Evolutionary conservation across 2,113 vertebrate species (phyloP).

Genomic region (Cyprinodon variegatus): DNA sequence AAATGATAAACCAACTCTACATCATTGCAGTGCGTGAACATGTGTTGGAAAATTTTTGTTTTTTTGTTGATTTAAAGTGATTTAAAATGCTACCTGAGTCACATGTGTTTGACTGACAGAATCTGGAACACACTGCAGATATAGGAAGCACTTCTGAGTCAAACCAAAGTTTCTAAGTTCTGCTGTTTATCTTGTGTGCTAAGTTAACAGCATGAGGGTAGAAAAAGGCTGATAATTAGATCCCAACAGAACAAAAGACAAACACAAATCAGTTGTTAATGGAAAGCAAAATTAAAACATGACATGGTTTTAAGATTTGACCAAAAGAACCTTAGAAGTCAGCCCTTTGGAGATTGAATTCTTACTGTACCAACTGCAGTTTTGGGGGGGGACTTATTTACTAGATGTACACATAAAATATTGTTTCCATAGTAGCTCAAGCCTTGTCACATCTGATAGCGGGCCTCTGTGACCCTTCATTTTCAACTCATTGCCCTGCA

Average conservation of each 20-base stretch:
- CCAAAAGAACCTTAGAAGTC: no score
- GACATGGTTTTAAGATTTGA: no score
- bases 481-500: neutral
- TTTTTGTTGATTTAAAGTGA: constrained; percentile 67
- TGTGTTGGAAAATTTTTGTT: constrained; percentile 48
- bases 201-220: constrained; percentile 57
- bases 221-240: constrained; percentile 28
- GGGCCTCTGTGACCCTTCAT: neutral
- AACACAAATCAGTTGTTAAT: neutral
- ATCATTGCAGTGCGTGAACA: constrained; percentile 23
- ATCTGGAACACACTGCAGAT: constrained; percentile 52
- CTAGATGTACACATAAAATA: neutral
- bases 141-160: constrained; percentile 56
- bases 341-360: neutral
- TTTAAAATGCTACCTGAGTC: constrained; percentile 1
- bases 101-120: constrained; percentile 49
- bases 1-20: constrained; percentile 61
- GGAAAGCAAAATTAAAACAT: no score
- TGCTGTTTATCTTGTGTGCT: constrained; percentile 53
- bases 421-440: neutral
- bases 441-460: neutral
- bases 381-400: no score
- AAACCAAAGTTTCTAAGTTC: constrained; percentile 55
- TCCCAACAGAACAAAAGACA: neutral
- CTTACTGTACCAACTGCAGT: neutral